Evolutionary conservation across 2,888 invertebrate species (phyloP), one percentile per base, ranked within the genome.

Genomic region (Boloria euphrosyne): DNA sequence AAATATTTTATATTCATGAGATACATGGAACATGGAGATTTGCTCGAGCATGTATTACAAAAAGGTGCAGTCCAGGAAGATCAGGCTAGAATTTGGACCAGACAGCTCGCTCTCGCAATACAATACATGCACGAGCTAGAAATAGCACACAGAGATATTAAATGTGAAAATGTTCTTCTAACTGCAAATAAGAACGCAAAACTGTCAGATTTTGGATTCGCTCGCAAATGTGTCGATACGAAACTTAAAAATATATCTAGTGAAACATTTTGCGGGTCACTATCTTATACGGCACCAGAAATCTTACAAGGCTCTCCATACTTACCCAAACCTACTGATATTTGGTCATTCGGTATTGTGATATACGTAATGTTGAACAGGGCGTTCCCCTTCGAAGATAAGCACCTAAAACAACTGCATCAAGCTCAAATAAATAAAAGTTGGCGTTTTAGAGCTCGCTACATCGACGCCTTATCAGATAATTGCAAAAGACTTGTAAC

Each of bases 261-360:
- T 76, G 94, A 95, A 75, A 97, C 97, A 0, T 97, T 96, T 81
- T 97, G 97, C 79, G 97, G 97, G 0, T 97, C 97, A 0, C 86
- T 97, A 17, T 96, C 97, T 0, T 98, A 98, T 78, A 97, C 96
- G 0, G 96, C 97, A 0, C 97, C 97, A 0, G 97, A 98, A 87
- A 95, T 98, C 68, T 88, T 97, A n/a, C 93, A 94, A 72, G 96
- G 96, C 0, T 87, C 93, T 3, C 95, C 96, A 0, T 96, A 96
- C 78, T 93, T 93, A 73, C 95, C 96, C 0, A 95, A 95, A 84
- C 93, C 94, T 4, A 93, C 95, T 0, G 97, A 97, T 79, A 85
- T 96, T 31, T 97, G 97, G 97, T 96, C 96, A 0, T 86, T 96
- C 46, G 97, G 96, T 0, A 93, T 96, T 4, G 95, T 97, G 4